phyloP scores from a whole-genome alignment of 1,140 invertebrate genomes.

The Microplitis demolitor region DNA sequence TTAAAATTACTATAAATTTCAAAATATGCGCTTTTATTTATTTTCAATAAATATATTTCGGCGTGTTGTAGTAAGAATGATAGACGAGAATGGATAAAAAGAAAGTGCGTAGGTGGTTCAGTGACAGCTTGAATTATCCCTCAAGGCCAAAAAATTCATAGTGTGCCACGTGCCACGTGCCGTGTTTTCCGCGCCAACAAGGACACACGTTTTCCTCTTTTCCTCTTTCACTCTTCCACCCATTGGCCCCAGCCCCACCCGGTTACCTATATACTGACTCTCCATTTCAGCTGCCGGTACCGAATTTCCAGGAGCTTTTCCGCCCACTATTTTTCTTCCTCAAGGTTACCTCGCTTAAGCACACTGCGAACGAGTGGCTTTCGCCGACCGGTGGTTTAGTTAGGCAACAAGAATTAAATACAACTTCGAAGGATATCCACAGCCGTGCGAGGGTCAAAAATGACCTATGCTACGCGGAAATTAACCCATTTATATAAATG shows the following conservation, averaged over 20 bases:
- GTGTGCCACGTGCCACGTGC: conserved; percentile 29
- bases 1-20: too few species aligned
- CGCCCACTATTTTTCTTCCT: conserved; percentile 27
- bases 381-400: too few species aligned
- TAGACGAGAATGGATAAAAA: background rate
- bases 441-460: conserved; percentile 2
- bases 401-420: background rate
- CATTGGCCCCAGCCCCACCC: conserved; percentile 23
- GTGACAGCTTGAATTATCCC: conserved; percentile 12
- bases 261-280: background rate
- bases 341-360: conserved; percentile 6
- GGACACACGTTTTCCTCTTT: conserved; percentile 17
- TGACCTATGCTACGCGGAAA: conserved; percentile 35
- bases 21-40: too few species aligned
- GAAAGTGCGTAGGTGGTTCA: conserved; percentile 5
- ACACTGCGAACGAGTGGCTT: background rate
- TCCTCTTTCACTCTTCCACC: background rate
- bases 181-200: conserved; percentile 26
- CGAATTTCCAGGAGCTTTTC: too few species aligned
- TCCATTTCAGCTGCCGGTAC: background rate
- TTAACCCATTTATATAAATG: conserved; percentile 6
- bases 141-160: conserved; percentile 26
- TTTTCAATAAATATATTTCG: too few species aligned
- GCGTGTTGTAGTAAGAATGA: too few species aligned
- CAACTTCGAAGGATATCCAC: background rate